Conservation (phyloP, 2,888 invertebrate species). For the Teinopalpus imperialis region DNA sequence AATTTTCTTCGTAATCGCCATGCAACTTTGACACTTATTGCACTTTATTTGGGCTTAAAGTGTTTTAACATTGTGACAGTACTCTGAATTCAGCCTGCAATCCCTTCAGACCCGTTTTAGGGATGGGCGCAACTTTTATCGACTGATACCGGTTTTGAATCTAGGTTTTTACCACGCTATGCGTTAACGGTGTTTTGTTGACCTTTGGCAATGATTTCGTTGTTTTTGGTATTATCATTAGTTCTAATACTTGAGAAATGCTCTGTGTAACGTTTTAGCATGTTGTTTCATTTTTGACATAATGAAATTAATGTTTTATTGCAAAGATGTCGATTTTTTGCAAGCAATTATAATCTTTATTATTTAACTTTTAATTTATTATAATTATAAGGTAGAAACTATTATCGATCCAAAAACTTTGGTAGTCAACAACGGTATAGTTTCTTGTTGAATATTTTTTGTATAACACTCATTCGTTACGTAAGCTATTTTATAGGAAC, state of each 20-base stretch:
- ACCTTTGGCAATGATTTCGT: constrained; percentile 1
- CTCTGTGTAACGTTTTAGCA: no score
- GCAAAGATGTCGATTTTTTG: no score
- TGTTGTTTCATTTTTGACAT: no score
- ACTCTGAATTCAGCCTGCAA: constrained; percentile 24
- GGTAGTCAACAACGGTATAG: neutral
- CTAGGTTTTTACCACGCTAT: constrained; percentile 8
- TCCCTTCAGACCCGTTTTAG: constrained; percentile 23
- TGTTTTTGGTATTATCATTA: neutral
- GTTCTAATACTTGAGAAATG: no score
- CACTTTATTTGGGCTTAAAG: no score
- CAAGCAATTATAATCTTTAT: no score
- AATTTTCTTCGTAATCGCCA: constrained; percentile 18
- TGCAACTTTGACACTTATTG: constrained; percentile 29
- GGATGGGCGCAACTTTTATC: constrained; percentile 22
- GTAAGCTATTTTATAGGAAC: constrained; percentile 20
- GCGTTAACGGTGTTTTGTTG: constrained; percentile 1
- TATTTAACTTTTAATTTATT: no score
- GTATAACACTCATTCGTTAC: constrained; percentile 10
- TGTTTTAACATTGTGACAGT: constrained; percentile 2
- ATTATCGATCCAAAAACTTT: no score
- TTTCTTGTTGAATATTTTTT: constrained; percentile 13
- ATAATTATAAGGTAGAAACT: no score
- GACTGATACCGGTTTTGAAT: constrained; percentile 20
- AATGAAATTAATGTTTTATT: no score